Evolutionary conservation across 2,888 invertebrate genomes (phyloP), one percentile per base, ranked within the genome.

Genomic region (Eulithis prunata): DNA sequence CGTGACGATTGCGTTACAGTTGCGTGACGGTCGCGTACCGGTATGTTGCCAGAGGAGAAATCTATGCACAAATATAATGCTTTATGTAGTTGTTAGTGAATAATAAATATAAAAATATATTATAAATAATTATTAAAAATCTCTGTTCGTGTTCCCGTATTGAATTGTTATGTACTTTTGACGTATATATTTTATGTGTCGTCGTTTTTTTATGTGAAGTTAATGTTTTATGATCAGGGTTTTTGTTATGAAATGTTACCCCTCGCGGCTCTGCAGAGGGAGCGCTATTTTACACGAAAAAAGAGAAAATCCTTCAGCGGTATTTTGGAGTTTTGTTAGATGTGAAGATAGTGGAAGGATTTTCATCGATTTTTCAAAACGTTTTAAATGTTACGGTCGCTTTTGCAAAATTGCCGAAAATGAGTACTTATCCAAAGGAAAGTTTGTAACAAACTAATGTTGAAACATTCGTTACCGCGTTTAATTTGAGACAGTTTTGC

Each of bases 11-110:
- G 75, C 74, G 78, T 41, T 28, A 11, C 61, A 36, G 46, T 53
- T 62, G 54, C 61, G 57, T 60, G 64, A 57, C 54, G 59, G 57
- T 55, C 65, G 76, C 75, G 78, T 38, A 21, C 14, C n/a, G 41
- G 36, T 46, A 64, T 32, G 64, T 52, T 56, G 62, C 57, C 61
- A 65, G 77, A 75, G 79, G 80, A 71, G 72, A 73, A 78, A 74
- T 78, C 79, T 76, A 79, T 77, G 86, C 90, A 89, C 88, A 86
- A 88, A 83, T 80, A 80, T 85, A 85, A 88, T 88, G 91, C 91
- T 91, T 91, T 88, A 89, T 87, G 86, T 91, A 90, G 87, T 80
- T 76, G 80, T 87, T 90, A 89, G 86, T 85, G 82, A 87, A 87
- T 82, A 76, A 71, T 73, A 70, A 74, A 68, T 69, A 76, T 73